Evolutionary conservation across 2,797 vertebrate genomes (phyloP).

Genomic region (Scomberomorus guttatus): DNA sequence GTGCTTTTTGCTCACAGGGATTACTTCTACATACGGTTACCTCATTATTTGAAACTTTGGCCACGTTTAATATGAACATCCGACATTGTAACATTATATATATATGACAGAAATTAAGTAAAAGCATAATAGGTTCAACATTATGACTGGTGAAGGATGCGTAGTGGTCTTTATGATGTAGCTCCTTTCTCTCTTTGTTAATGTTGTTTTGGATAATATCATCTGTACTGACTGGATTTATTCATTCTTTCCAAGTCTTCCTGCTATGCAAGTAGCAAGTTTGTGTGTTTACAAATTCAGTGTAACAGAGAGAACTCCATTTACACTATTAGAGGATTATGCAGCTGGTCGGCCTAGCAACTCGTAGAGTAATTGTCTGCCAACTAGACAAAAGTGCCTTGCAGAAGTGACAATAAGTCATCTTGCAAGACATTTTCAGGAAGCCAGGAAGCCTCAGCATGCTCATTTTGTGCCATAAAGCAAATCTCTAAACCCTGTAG

Average conservation of each 20-base stretch:
- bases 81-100: too few species aligned
- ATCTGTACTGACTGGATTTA: neutral
- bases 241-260: neutral
- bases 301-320: neutral
- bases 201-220: neutral
- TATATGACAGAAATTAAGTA: too few species aligned
- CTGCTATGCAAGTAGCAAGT: neutral
- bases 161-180: too few species aligned
- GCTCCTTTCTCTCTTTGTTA: neutral
- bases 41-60: too few species aligned
- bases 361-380: neutral
- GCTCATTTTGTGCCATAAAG: neutral
- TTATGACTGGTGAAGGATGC: too few species aligned
- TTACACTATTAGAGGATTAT: conserved; percentile 8
- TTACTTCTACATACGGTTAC: too few species aligned
- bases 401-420: neutral
- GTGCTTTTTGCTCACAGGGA: too few species aligned
- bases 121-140: too few species aligned
- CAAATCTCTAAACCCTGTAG: too few species aligned
- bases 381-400: neutral
- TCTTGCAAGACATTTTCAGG: neutral
- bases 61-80: too few species aligned
- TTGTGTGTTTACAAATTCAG: conserved; percentile 5
- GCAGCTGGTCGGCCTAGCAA: neutral
- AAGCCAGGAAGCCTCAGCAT: neutral